These are phyloP conservation scores for Pampusana beccarii DNA, from an alignment of 2,113 vertebrate genomes.

Conservation along the genomic window DNA sequence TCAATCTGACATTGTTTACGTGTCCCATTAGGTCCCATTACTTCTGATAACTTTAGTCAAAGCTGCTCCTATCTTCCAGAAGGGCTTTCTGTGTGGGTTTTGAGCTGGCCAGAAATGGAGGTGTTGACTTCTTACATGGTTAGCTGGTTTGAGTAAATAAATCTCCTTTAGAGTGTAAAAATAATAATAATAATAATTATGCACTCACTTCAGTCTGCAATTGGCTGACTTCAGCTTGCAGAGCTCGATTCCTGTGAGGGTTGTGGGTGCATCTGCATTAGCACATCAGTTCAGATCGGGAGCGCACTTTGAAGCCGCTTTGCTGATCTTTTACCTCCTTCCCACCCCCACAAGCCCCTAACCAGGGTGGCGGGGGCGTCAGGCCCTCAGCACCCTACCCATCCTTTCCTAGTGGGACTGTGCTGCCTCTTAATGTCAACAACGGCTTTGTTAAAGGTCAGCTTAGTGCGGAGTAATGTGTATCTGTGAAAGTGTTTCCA, in stretches of 20 bases:
- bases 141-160: not conserved
- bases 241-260: fast-evolving
- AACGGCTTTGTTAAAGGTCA: not conserved
- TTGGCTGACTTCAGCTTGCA: not conserved
- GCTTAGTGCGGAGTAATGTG: not conserved
- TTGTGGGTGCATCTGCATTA: not conserved
- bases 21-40: not conserved
- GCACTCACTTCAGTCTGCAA: not conserved
- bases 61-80: not conserved
- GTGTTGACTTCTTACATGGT: not conserved
- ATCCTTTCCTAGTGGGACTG: not conserved
- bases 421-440: not conserved
- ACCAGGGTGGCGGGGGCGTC: too few relatives aligned
- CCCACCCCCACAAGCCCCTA: fast-evolving
- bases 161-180: not conserved
- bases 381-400: not conserved
- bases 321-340: not conserved
- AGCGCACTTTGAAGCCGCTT: fast-evolving
- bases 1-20: not conserved
- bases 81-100: not conserved
- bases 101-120: not conserved
- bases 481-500: not conserved
- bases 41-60: not conserved
- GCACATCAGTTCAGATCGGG: fast-evolving
- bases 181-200: not conserved